Base-by-base conservation (phyloP, 1,140 invertebrate species). In the Probaryconus sp. region DNA sequence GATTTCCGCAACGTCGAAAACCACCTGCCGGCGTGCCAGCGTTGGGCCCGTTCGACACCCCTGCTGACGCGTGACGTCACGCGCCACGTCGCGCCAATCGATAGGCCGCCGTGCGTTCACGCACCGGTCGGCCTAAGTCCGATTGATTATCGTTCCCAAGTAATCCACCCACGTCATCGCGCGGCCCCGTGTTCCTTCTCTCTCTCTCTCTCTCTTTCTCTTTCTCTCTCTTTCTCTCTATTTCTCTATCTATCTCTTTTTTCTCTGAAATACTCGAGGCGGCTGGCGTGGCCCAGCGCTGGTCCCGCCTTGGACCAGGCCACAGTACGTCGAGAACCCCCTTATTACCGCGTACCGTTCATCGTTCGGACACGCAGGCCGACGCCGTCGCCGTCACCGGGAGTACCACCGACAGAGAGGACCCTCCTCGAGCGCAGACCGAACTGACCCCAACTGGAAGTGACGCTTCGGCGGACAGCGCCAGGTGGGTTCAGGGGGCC, bases 51-150 rank as follows among this genome's bases (percentile, higher is more conserved):
- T 45, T 13, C 4, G 6, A 7, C 17, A 18, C 4, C 9, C 30
- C 14, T 14, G 24, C 31, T 24, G 16, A 17, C 67, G 51, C 42
- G 73, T 81, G 80, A 79, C 80, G 80, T 81, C 80, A 81, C 60
- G 56, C 53, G 67, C 70, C 70, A 74, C 69, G 40, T 43, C 56
- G 75, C 72, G 76, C 71, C 77, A 81, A 86, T 86, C 83, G 83
- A 86, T 86, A 84, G 78, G 72, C 76, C 28, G 40, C 9, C n/a
- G 21, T 80, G 82, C 83, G 81, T 85, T 76, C 78, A 86, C 80
- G 81, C 82, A 80, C 63, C 28, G 17, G 28, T 20, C 1, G 10
- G n/a, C 31, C 18, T 2, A 2, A n/a, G 9, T 35, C 40, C 45
- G 38, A 47, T n/a, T n/a, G n/a, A n/a, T n/a, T n/a, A n/a, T n/a